These are phyloP conservation scores for Podarcis muralis DNA, from an alignment of 2,113 vertebrate species.

Conservation along the genomic window DNA sequence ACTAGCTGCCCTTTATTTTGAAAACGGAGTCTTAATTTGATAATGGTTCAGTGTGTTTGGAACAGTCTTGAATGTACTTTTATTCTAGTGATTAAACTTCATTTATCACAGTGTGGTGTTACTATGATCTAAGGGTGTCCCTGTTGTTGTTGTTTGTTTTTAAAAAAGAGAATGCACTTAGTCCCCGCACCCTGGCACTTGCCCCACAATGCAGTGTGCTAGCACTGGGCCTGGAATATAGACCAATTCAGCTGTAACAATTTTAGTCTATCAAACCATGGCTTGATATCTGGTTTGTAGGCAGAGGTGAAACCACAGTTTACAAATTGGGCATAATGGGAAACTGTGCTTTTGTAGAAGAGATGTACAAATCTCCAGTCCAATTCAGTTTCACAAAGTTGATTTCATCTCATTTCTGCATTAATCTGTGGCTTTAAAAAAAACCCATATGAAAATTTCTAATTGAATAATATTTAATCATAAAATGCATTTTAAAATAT, in stretches of 20 bases:
- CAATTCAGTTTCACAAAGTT: too few species aligned
- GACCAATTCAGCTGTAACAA: background rate
- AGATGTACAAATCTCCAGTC: too few species aligned
- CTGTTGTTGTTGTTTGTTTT: background rate
- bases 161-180: background rate
- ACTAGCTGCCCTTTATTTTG: constrained; percentile 47
- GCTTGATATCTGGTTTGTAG: background rate
- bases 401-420: too few species aligned
- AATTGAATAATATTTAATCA: too few species aligned
- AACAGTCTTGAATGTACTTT: constrained; percentile 43
- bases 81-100: constrained; percentile 51
- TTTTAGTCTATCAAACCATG: background rate
- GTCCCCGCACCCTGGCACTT: background rate
- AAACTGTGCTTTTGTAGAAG: background rate
- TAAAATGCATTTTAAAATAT: too few species aligned
- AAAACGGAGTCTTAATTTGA: constrained; percentile 44
- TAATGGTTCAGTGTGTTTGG: constrained; percentile 48
- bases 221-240: background rate
- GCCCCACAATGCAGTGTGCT: background rate
- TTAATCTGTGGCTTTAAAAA: too few species aligned
- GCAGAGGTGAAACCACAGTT: background rate
- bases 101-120: background rate
- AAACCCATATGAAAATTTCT: too few species aligned
- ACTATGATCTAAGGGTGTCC: constrained; percentile 31
- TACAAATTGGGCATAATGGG: too few species aligned